Evolutionary conservation across 2,888 invertebrate genomes (phyloP).

Genomic region (Tetrapedia diversipes): DNA sequence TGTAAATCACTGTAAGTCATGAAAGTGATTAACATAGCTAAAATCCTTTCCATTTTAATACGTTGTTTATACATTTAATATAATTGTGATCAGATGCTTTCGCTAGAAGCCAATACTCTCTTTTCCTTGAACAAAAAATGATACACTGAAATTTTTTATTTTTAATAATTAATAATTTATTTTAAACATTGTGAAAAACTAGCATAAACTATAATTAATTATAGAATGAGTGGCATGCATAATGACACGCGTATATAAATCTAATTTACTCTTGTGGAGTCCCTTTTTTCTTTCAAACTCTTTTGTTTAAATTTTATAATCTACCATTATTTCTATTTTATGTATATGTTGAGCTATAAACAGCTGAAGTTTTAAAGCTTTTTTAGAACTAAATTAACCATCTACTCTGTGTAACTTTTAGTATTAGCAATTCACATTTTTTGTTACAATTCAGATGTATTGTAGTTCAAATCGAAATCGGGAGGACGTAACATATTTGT

Average conservation of each 20-base stretch:
- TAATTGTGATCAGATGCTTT: constrained; percentile 12
- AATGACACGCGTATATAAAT: no score
- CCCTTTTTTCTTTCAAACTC: no score
- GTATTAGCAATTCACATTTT: not conserved
- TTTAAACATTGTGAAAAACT: no score
- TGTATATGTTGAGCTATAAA: not conserved
- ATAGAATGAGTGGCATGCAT: no score
- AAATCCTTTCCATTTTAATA: constrained; percentile 5
- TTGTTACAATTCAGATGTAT: not conserved
- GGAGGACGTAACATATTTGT: constrained; percentile 22
- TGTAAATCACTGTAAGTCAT: not conserved
- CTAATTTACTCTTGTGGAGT: no score
- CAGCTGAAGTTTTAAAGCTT: not conserved
- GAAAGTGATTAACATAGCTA: not conserved
- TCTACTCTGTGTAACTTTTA: not conserved
- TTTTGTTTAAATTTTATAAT: no score
- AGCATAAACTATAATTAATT: no score
- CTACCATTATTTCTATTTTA: constrained; percentile 34
- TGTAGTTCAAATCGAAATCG: constrained; percentile 9
- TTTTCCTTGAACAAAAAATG: not conserved
- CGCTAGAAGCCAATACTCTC: constrained; percentile 20
- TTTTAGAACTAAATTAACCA: not conserved
- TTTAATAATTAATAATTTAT: constrained; percentile 24
- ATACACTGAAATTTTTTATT: constrained; percentile 19
- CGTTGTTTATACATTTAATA: constrained; percentile 26